Conservation (phyloP, 2,113 vertebrate genomes). For the Rana temporaria region DNA sequence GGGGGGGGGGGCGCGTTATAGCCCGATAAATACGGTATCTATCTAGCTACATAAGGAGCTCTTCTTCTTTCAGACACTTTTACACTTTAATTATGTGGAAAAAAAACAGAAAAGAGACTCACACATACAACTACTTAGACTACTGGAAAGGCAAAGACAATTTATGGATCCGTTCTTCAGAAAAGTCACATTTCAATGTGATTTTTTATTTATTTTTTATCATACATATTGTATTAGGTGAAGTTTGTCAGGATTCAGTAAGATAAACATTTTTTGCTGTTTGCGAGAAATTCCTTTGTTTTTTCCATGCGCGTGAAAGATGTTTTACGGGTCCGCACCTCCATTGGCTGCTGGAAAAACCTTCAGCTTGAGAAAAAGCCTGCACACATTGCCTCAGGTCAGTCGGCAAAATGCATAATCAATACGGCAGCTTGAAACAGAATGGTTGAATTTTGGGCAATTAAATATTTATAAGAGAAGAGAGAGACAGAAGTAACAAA, state of each 20-base stretch:
- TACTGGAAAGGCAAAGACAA: too few species aligned
- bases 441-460: constrained; percentile 51
- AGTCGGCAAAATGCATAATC: constrained; percentile 52
- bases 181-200: too few species aligned
- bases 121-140: too few species aligned
- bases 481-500: constrained; percentile 22
- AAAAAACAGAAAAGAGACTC: too few species aligned
- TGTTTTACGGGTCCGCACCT: constrained; percentile 42
- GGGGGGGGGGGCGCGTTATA: too few species aligned
- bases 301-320: background rate
- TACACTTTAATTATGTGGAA: too few species aligned
- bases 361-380: constrained; percentile 34
- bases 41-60: too few species aligned
- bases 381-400: constrained; percentile 51
- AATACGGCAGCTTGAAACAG: constrained; percentile 52
- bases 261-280: background rate
- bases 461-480: constrained; percentile 51
- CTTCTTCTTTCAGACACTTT: too few species aligned
- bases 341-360: background rate
- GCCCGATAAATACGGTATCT: too few species aligned
- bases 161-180: too few species aligned
- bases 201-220: too few species aligned
- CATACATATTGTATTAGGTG: background rate
- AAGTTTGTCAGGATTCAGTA: constrained; percentile 10
- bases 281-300: background rate